Base-by-base conservation (phyloP, 2,797 vertebrate genomes). In the Sebastes kiyomatsui region DNA sequence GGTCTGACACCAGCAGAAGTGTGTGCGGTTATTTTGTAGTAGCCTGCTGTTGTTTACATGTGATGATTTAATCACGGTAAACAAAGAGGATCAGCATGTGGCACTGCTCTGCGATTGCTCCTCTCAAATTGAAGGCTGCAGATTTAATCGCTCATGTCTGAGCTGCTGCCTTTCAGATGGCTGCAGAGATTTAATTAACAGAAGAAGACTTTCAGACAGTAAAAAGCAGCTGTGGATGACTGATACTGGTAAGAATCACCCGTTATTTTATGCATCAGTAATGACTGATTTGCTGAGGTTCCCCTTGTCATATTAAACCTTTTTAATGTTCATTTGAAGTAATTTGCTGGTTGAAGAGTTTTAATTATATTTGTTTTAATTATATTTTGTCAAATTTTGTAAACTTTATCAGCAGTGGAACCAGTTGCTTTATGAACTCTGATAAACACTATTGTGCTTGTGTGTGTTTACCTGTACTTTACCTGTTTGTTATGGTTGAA, bases 161-260 rank as follows among this genome's bases (percentile, higher is more conserved):
- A 74, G 54, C 32, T 59, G 72, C 77, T 25, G 76, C 75, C 5
- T 67, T 79, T 79, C 79, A 74, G 58, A 75, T 71, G 65, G 77
- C 69, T 84, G 75, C 75, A 76, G 33, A 77, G 28, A 85, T 71
- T 79, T 30, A 58, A 54, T 65, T 76, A 82, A 58, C 55, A 60
- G 27, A 80, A 52, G 28, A 75, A 52, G 25, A 75, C 25, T 66
- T 68, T 62, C 62, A 71, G 23, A 10, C 49, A 67, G 33, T 58
- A 5, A 72, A 75, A 71, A 62, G 38, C 66, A 75, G 62, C 74
- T 74, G 58, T 75, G 54, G 56, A 49, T 69, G 62, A 78, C 46
- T 28, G 32, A 70, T 27, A 28, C 61, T 30, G 69, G 46, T 61
- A 81, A 61, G 61, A 76, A 55, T 60, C 55, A 10, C 28, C 38